Percentiles rank a stretch among this genome's conserved stretches.
These are phyloP conservation scores for Drosophila parthenogenetica DNA, from an alignment of 2,888 invertebrate species.

Conservation along the genomic window DNA sequence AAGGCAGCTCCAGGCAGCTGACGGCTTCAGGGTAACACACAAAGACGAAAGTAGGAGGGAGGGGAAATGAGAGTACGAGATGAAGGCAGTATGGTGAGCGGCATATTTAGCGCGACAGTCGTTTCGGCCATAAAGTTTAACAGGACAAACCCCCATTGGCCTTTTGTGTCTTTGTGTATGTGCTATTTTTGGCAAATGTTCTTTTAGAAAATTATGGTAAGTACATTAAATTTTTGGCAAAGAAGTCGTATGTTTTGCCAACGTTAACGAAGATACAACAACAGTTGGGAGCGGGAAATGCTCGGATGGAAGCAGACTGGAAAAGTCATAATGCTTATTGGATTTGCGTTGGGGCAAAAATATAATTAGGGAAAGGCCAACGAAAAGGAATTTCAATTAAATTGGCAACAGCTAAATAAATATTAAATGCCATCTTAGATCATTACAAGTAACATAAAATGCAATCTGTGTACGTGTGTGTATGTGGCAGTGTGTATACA, in stretches of 20 bases:
- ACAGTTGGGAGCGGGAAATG: conserved; percentile 6
- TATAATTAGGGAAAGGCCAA: conserved; percentile 67
- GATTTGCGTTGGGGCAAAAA: conserved; percentile 62
- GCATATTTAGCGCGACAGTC: conserved; percentile 74
- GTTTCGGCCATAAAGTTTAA: conserved; percentile 65
- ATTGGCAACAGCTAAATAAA: conserved; percentile 55
- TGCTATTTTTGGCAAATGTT: conserved; percentile 55
- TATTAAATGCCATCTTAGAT: conserved; percentile 38
- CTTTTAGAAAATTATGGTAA: conserved; percentile 56
- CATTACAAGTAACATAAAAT: conserved; percentile 30
- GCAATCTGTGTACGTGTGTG: conserved; percentile 21
- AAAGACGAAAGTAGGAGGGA: not conserved
- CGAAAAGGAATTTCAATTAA: conserved; percentile 73
- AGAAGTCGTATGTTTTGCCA: conserved; percentile 18
- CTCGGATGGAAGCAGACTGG: conserved; percentile 36
- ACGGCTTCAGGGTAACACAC: conserved; percentile 3
- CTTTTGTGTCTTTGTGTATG: conserved; percentile 13
- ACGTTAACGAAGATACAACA: conserved; percentile 1
- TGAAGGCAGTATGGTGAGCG: not conserved
- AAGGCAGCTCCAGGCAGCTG: conserved; percentile 41
- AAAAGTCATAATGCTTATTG: conserved; percentile 77
- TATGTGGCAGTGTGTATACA: conserved; percentile 7
- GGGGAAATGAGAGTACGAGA: not conserved
- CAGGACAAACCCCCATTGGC: conserved; percentile 8
- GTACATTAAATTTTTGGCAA: conserved; percentile 66